These are phyloP conservation scores for Drosophila littoralis DNA, from an alignment of 1,140 invertebrate genomes.

Conservation along the genomic window DNA sequence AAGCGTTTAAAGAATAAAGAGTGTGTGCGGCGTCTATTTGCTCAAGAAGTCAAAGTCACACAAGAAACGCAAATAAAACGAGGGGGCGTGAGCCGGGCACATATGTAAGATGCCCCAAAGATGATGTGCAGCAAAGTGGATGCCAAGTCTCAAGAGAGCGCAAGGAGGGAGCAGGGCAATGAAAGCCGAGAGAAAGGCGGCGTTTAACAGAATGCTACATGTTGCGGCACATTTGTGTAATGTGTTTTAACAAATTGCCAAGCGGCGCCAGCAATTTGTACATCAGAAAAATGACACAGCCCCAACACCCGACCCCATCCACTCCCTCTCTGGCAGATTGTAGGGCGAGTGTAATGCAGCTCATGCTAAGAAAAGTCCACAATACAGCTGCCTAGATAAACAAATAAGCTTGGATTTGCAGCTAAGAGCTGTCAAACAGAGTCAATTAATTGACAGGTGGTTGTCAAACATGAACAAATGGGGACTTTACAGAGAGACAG, in stretches of 20 bases:
- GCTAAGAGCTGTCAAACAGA: constrained; percentile 29
- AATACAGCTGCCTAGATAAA: constrained; percentile 18
- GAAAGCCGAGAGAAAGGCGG: background rate
- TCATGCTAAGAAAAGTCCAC: background rate
- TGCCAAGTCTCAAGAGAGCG: background rate
- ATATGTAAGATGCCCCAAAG: constrained; percentile 40
- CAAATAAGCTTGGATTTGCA: constrained; percentile 16
- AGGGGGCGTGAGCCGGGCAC: background rate
- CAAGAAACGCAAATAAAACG: constrained; percentile 60
- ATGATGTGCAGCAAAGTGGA: constrained; percentile 28
- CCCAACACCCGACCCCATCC: background rate
- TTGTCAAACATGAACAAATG: background rate
- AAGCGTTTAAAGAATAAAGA: background rate
- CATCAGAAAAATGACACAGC: constrained; percentile 8
- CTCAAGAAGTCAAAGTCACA: constrained; percentile 57
- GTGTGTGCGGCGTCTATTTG: constrained; percentile 34
- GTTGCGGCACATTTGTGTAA: constrained; percentile 51
- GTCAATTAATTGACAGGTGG: constrained; percentile 20
- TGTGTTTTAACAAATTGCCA: constrained; percentile 62
- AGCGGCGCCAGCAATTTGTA: constrained; percentile 50
- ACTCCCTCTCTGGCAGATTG: background rate
- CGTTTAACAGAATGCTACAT: background rate
- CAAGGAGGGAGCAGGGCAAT: background rate
- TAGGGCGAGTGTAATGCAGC: background rate
- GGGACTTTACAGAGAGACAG: background rate